A percentile compares a stretch with the other conserved stretches of the same genome.
These are phyloP conservation scores for Apteryx owenii DNA, from an alignment of 2,113 vertebrate genomes.

Conservation along the genomic window DNA sequence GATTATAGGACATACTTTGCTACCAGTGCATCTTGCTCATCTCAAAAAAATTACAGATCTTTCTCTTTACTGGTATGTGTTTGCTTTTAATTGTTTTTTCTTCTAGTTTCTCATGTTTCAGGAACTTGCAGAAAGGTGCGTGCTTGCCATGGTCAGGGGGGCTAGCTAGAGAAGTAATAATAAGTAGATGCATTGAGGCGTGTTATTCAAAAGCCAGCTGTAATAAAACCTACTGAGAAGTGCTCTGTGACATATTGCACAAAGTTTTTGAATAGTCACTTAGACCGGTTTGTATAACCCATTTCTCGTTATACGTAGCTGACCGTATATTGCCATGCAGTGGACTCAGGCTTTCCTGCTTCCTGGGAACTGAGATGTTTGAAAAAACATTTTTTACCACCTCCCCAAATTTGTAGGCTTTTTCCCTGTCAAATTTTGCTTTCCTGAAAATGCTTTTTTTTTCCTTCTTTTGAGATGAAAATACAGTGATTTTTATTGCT, in stretches of 20 bases:
- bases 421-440: background rate
- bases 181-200: background rate
- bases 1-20: slow-evolving; percentile 46
- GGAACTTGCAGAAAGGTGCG: background rate
- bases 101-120: background rate
- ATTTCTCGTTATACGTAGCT: background rate
- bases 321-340: background rate
- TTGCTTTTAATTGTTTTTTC: slow-evolving; percentile 25
- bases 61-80: background rate
- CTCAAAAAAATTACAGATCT: background rate
- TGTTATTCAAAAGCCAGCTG: background rate
- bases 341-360: background rate
- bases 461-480: background rate
- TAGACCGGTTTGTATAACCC: background rate
- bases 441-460: background rate
- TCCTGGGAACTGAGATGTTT: background rate
- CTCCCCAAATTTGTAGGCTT: rapidly evolving
- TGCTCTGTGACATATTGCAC: background rate
- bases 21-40: slow-evolving; percentile 12
- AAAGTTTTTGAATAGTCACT: background rate
- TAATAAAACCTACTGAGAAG: background rate
- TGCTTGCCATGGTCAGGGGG: background rate
- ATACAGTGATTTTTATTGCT: rapidly evolving
- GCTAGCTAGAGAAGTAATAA: background rate
- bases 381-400: background rate